These are phyloP conservation scores for Agrotis ipsilon DNA, from an alignment of 2,888 invertebrate species.

Conservation along the genomic window DNA sequence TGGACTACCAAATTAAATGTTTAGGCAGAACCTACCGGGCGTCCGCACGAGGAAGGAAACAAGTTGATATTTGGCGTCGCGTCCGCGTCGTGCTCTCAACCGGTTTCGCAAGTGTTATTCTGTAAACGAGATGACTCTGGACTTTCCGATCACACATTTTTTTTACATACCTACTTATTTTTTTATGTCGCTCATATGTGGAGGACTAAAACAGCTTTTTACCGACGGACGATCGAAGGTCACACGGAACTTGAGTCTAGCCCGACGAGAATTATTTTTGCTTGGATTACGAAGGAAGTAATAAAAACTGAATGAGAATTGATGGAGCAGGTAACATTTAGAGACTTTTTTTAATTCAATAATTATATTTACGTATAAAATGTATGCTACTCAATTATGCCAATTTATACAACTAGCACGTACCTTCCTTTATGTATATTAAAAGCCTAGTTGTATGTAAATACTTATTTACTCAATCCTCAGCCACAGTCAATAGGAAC, in stretches of 20 bases:
- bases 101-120: conserved; percentile 90
- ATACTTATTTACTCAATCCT: conserved; percentile 7
- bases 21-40: conserved; percentile 61
- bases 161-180: conserved; percentile 70
- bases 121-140: conserved; percentile 88
- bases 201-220: conserved; percentile 82
- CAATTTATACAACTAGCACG: conserved; percentile 44
- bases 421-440: conserved; percentile 45
- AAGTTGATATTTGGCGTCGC: conserved; percentile 87
- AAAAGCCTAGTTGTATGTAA: conserved; percentile 12
- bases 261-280: conserved; percentile 75
- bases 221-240: conserved; percentile 84
- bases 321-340: conserved; percentile 73
- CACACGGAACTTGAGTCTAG: conserved; percentile 84
- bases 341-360: conserved; percentile 51
- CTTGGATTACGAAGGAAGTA: conserved; percentile 80
- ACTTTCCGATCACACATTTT: conserved; percentile 86
- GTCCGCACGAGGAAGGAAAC: conserved; percentile 88
- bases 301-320: conserved; percentile 76
- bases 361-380: conserved; percentile 35
- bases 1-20: conserved; percentile 51
- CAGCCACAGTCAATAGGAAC: conserved; percentile 9
- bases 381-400: conserved; percentile 38
- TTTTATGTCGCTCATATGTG: conserved; percentile 67
- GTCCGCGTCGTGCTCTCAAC: conserved; percentile 81